Base-by-base conservation (phyloP, 1,140 invertebrate genomes). In the Ceratina australensis region DNA sequence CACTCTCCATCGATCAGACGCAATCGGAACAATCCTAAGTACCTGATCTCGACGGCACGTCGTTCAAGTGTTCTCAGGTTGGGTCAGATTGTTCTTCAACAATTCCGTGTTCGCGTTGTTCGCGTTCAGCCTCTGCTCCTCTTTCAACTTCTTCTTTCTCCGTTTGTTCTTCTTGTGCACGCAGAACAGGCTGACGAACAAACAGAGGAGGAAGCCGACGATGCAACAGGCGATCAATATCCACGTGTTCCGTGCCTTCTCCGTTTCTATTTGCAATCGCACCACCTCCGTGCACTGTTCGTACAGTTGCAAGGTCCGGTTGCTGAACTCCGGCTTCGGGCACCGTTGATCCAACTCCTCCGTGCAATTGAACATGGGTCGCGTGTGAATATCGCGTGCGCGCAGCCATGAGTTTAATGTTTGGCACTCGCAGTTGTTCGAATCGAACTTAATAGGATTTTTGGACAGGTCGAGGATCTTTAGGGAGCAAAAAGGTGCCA, bases 61-160 rank as follows among this genome's bases (percentile, higher is more conserved):
- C 52, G 15, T 72, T 78, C 76, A 78, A 12, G 76, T 78, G 24
- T 78, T 78, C 60, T 78, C 76, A 7, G 59, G 59, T 10, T 72
- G 76, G 28, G 15, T 73, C 33, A 85, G 22, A 61, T 90, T 90
- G 57, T 86, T 87, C 52, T 90, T 89, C 1, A 92, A 71, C 54
- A 90, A 60, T 49, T 92, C 89, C 0, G 89, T 89, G 26, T 89
- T 91, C 15, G 87, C 88, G 22, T 88, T 90, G 67, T 86, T 89
- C 0, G 86, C 71, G 0, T 85, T 69, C 20, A 88, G 22, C 4
- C 80, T 74, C 47, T 90, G 87, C 33, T 91, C 85, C 74, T 90
- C 84, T 75, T 89, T 79, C 26, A 85, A 33, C 67, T 84, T 89
- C 3, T 86, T 78, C 50, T 84, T 86, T 7, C 75, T 74, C 16